phyloP scores from a whole-genome alignment of 2,113 vertebrate species.

The Neotoma lepida region DNA sequence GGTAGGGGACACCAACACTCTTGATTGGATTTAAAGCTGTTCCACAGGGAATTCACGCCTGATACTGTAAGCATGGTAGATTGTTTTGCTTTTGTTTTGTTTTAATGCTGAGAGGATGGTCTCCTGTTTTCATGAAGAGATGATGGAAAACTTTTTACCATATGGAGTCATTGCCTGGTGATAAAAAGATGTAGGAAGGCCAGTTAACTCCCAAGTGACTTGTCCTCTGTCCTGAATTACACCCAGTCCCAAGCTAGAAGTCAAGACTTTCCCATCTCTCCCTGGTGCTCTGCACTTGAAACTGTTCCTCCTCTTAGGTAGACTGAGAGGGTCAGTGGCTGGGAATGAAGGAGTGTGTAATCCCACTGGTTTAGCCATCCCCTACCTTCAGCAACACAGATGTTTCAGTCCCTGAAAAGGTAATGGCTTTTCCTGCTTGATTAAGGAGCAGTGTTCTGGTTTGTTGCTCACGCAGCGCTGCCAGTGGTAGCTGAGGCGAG shows the following conservation, averaged over 20 bases:
- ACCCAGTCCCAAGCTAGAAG: neutral
- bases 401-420: slow-evolving; percentile 26
- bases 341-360: neutral
- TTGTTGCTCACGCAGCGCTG: neutral
- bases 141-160: neutral
- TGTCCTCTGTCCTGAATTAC: neutral
- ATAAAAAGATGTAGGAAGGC: neutral
- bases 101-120: neutral
- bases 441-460: neutral
- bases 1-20: neutral
- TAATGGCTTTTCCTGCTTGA: neutral
- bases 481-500: neutral
- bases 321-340: neutral
- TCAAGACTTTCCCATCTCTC: neutral
- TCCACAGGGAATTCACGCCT: neutral
- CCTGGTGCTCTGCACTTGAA: neutral
- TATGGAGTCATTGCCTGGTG: neutral
- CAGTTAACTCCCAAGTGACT: neutral
- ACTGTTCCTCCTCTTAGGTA: neutral
- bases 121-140: neutral
- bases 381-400: neutral
- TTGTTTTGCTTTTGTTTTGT: neutral
- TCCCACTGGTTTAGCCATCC: neutral
- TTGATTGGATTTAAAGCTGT: neutral
- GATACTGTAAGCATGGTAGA: no score